Evolutionary conservation across 2,888 invertebrate species (phyloP).

Genomic region (Tetrapedia diversipes): DNA sequence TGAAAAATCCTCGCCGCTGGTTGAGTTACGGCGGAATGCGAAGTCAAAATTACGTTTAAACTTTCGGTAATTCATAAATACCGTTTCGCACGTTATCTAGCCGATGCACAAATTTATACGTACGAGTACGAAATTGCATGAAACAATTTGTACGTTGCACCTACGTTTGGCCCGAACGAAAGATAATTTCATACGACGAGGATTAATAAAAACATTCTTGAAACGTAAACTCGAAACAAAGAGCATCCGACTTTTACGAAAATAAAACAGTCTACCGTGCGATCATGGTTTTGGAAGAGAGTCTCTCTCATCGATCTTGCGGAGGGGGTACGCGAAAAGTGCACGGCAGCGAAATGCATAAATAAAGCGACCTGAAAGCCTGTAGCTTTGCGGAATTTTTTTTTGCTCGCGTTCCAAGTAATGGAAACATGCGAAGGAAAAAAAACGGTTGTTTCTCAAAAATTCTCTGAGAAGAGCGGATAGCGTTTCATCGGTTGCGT

Average conservation of each 20-base stretch:
- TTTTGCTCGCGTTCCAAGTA: conserved; percentile 29
- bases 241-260: not conserved
- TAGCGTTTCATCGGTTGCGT: conserved; percentile 15
- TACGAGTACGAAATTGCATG: too few species aligned
- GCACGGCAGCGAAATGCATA: conserved; percentile 54
- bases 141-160: too few species aligned
- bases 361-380: conserved; percentile 54
- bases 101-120: too few species aligned
- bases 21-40: too few species aligned
- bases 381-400: conserved; percentile 14
- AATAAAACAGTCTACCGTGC: not conserved
- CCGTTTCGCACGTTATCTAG: too few species aligned
- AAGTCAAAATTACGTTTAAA: too few species aligned
- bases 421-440: conserved; percentile 17
- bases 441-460: conserved; percentile 32
- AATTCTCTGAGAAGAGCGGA: conserved; percentile 28
- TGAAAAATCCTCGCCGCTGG: conserved; percentile 41
- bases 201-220: not conserved
- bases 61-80: too few species aligned
- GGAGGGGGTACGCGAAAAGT: not conserved
- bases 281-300: conserved; percentile 11
- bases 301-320: conserved; percentile 16
- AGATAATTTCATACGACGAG: not conserved
- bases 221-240: not conserved
- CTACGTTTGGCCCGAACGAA: too few species aligned